Evolutionary conservation across 2,113 vertebrate genomes (phyloP).

Genomic region (Caretta caretta): DNA sequence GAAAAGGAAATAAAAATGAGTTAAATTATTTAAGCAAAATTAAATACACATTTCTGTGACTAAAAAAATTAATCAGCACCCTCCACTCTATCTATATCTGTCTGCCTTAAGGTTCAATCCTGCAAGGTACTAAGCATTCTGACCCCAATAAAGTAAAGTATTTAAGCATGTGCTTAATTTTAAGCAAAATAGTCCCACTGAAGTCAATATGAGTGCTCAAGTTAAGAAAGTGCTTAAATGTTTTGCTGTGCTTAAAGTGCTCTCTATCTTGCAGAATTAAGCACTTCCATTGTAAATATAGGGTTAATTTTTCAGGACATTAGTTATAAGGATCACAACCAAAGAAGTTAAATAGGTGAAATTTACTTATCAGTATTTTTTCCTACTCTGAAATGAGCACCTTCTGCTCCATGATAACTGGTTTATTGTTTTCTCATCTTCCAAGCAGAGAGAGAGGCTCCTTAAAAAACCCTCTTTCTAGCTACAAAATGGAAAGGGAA

Average conservation of each 20-base stretch:
- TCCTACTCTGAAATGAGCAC: not conserved
- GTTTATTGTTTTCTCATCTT: not conserved
- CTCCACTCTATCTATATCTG: fast-evolving
- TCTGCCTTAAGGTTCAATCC: not conserved
- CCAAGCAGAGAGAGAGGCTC: not conserved
- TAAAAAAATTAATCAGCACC: not conserved
- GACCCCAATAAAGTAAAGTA: not conserved
- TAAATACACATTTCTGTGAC: not conserved
- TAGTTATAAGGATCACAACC: not conserved
- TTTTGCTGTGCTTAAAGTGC: not conserved
- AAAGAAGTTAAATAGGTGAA: not conserved
- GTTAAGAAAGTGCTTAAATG: not conserved
- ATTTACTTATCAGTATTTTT: not conserved
- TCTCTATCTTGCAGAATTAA: not conserved
- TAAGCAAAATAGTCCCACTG: not conserved
- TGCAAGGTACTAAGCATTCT: not conserved
- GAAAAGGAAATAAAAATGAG: not conserved
- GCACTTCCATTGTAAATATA: not conserved
- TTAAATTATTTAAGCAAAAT: not conserved
- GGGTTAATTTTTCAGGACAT: not conserved
- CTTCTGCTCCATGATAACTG: not conserved
- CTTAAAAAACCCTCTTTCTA: not conserved
- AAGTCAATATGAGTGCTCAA: not conserved
- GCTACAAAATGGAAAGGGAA: not conserved
- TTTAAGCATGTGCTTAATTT: not conserved